These are phyloP conservation scores for Dichetophora obliterata DNA, from an alignment of 2,888 invertebrate species.

Conservation along the genomic window DNA sequence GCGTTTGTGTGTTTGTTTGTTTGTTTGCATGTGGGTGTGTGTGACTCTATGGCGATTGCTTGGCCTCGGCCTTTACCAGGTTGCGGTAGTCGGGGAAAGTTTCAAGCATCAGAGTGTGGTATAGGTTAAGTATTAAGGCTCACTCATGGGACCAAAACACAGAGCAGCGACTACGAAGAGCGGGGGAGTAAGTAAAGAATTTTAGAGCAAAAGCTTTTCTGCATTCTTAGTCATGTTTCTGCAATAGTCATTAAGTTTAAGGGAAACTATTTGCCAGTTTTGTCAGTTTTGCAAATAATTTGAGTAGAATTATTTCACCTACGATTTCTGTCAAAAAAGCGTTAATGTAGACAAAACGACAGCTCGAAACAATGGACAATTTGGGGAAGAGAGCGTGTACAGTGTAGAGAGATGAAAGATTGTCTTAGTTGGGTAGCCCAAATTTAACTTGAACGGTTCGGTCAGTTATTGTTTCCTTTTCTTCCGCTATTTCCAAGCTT, in stretches of 20 bases:
- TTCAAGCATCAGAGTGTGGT: constrained; percentile 49
- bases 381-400: too few species aligned
- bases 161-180: not conserved
- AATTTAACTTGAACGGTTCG: too few species aligned
- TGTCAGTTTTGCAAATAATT: too few species aligned
- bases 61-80: constrained; percentile 26
- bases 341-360: too few species aligned
- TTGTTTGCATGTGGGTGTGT: constrained; percentile 33
- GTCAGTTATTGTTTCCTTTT: too few species aligned
- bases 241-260: not conserved
- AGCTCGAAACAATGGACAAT: too few species aligned
- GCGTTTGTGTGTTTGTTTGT: not conserved
- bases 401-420: too few species aligned
- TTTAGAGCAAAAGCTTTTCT: not conserved
- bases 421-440: too few species aligned
- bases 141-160: constrained; percentile 32
- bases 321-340: too few species aligned
- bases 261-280: not conserved
- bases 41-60: constrained; percentile 16
- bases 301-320: too few species aligned
- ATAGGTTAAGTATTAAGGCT: constrained; percentile 48
- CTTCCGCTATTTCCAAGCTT: too few species aligned
- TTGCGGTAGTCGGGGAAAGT: constrained; percentile 29
- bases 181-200: not conserved
- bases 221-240: not conserved